These are phyloP conservation scores for Sorex fumeus DNA, from an alignment of 2,113 vertebrate species.

Conservation along the genomic window DNA sequence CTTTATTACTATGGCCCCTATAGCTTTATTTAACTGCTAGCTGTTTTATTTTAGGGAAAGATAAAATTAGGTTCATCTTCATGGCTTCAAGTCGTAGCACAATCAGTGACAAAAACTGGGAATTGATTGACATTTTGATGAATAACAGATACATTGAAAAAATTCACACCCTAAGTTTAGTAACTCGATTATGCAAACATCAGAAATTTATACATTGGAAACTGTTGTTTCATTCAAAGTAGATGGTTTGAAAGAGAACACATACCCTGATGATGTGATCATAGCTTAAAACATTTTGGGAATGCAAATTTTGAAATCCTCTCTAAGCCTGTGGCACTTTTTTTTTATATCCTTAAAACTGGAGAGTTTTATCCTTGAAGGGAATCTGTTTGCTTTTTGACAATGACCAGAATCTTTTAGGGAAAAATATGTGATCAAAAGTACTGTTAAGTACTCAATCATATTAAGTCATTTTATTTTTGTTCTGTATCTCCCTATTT, in stretches of 20 bases:
- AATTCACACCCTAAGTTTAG: conserved; percentile 49
- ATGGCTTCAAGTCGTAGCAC: neutral
- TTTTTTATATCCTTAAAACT: conserved; percentile 57
- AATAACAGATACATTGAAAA: conserved; percentile 20
- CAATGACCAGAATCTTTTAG: conserved; percentile 58
- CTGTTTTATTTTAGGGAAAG: neutral
- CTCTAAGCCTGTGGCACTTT: conserved; percentile 65
- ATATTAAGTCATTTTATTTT: conserved; percentile 44
- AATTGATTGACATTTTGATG: conserved; percentile 18
- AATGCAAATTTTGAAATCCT: conserved; percentile 82
- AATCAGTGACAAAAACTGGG: conserved; percentile 14
- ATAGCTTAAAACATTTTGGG: conserved; percentile 78
- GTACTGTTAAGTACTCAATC: neutral
- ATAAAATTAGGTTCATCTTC: neutral
- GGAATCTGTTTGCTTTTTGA: conserved; percentile 54
- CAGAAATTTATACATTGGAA: conserved; percentile 55
- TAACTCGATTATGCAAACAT: conserved; percentile 45
- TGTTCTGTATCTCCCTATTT: neutral
- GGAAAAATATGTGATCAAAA: neutral
- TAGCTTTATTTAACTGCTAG: neutral
- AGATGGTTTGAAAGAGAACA: conserved; percentile 57
- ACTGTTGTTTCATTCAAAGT: conserved; percentile 70
- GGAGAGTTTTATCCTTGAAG: conserved; percentile 62
- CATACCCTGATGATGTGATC: conserved; percentile 75
- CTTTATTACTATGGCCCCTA: neutral